phyloP scores from a whole-genome alignment of 2,888 invertebrate species.

The Encarsia formosa region DNA sequence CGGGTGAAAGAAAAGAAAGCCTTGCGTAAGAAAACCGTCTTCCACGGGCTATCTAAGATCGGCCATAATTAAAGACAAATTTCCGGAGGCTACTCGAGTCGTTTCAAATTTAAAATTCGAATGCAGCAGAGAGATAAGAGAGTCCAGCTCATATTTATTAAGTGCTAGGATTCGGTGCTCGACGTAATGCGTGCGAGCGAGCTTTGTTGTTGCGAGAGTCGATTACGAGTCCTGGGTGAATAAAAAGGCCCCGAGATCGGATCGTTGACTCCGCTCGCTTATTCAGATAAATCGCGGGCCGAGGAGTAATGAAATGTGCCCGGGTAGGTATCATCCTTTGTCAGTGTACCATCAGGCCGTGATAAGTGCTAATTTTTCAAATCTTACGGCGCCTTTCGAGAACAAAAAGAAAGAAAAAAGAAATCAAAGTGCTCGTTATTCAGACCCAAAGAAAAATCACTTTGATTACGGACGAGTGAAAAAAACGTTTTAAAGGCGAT shows the following conservation, averaged over 20 bases:
- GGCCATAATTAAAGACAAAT: constrained; percentile 20
- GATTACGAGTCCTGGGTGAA: constrained; percentile 9
- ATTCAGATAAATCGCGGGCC: constrained; percentile 41
- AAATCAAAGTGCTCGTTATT: too few relatives aligned
- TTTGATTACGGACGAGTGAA: too few relatives aligned
- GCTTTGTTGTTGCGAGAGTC: neutral
- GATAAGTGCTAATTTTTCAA: constrained; percentile 28
- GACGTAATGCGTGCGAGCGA: too few relatives aligned
- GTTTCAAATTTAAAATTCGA: constrained; percentile 23
- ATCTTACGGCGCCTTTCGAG: constrained; percentile 11
- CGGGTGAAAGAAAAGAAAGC: too few relatives aligned
- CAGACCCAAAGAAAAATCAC: too few relatives aligned
- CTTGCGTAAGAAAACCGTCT: too few relatives aligned
- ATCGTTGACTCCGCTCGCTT: constrained; percentile 36
- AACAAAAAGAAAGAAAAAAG: too few relatives aligned
- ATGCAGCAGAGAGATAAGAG: constrained; percentile 17
- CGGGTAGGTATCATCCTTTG: constrained; percentile 33
- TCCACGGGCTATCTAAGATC: too few relatives aligned
- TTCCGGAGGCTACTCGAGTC: neutral
- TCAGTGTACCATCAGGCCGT: constrained; percentile 25
- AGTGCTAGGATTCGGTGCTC: constrained; percentile 15
- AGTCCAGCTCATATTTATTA: constrained; percentile 21
- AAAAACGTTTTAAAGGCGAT: too few relatives aligned
- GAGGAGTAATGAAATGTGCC: constrained; percentile 23
- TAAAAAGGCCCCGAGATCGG: constrained; percentile 11